Evolutionary conservation across 2,888 invertebrate genomes (phyloP), one percentile per base, ranked within the genome.

Genomic region (Cantharis flavilabris): DNA sequence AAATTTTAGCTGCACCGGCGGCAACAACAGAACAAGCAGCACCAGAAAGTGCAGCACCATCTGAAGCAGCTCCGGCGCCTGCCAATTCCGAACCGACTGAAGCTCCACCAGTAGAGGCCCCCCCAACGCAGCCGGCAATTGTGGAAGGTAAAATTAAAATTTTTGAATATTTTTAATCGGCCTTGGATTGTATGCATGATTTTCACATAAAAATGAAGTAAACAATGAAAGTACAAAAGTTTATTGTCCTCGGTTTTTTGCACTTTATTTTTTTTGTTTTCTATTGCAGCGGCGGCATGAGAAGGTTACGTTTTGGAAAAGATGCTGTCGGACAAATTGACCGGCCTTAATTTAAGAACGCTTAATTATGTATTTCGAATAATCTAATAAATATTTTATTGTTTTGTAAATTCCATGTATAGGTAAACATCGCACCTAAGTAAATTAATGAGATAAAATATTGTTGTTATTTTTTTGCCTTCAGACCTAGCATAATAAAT

Each of bases 91-190:
- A 64, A 64, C 64, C 74, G 9, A 86, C 82, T 28, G 84, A 85
- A 67, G 80, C 88, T 3, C 88, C 86, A 10, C 86, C 88, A 9
- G 88, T 83, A 18, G 85, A 82, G 76, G 81, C 82, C 14, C 83
- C 82, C n/a, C 87, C 89, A 3, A 84, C 86, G 28, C 86, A 87
- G 70, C 80, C 82, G 9, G 81, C 83, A 20, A 76, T 79, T 16
- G 83, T 83, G 62, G 83, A 83, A 82, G 82, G 80, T 81, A 67
- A 16, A 26, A 3, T 49, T n/a, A 2, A n/a, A n/a, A 9, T 2
- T 5, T 49, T 5, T 49, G 49, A 49, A 49, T 49, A 49, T 49
- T 49, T 49, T 49, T 49, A 49, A 49, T n/a, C 5, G 49, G 2
- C 49, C 49, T 9, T 49, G 49, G n/a, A 13, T 13, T 13, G 10